Evolutionary conservation across 2,797 vertebrate species (phyloP), one percentile per base, ranked within the genome.

Genomic region (Lutjanus campechanus): DNA sequence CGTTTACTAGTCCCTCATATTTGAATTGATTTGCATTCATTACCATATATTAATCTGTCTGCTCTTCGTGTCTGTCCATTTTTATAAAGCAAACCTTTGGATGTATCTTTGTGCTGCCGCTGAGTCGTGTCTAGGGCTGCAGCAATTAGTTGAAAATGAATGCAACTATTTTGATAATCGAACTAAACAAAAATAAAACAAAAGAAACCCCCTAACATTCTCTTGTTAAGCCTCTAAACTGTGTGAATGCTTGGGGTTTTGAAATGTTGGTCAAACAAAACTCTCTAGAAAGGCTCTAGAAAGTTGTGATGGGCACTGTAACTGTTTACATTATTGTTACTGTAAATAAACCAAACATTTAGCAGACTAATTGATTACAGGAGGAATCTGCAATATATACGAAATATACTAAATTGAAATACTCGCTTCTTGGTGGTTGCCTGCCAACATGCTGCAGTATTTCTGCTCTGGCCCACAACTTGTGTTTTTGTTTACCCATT

Each of bases 1-100:
- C 7, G 36, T 81, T 75, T 75, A 78, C 73, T 53, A 43, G 9
- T 53, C 20, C 16, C 46, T 73, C 49, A 46, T 71, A 56, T 88
- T 76, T 79, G 29, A 84, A 86, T 89, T 29, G 6, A 85, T 89
- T 86, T 79, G 76, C 80, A 89, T 85, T 7, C 56, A 88, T 90
- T 73, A 77, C 8, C 82, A 72, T 44, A 72, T 64, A 69, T 81
- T 77, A 84, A 81, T 85, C 47, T 63, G 64, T 81, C 63, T 79
- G 54, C 65, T 79, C 53, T 20, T 59, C 49, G 25, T 66, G 29
- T 75, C 43, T 65, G 20, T 86, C 63, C 19, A 43, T 69, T 51
- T 77, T 76, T 25, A 68, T 60, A 12, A 56, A 73, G 16, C 8
- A 76, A 66, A 77, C 47, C 9, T 64, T 25, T 44, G 20, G 25